These are phyloP conservation scores for Dolichopus griseipennis DNA, from an alignment of 2,888 invertebrate genomes.

Conservation along the genomic window DNA sequence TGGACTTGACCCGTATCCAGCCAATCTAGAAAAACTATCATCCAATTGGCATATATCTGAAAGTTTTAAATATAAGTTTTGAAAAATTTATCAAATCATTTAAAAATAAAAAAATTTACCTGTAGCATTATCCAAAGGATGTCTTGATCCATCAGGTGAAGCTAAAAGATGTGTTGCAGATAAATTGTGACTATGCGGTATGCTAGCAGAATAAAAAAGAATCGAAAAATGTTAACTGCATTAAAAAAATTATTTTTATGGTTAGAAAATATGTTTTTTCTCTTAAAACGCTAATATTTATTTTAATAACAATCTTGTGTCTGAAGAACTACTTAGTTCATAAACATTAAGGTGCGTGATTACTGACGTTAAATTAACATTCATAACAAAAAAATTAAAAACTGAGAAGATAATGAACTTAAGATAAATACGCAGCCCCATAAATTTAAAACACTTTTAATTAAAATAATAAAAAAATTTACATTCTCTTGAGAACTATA, in stretches of 20 bases:
- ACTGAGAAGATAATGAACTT: too few relatives aligned
- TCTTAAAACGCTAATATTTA: too few relatives aligned
- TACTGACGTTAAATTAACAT: too few relatives aligned
- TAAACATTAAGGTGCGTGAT: too few relatives aligned
- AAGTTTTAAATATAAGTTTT: not conserved
- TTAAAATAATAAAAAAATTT: too few relatives aligned
- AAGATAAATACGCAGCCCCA: too few relatives aligned
- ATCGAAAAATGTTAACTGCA: not conserved
- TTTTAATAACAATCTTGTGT: too few relatives aligned
- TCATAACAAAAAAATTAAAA: too few relatives aligned
- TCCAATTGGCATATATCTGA: conserved; percentile 37
- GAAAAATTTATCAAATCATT: not conserved
- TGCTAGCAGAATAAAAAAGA: conserved; percentile 44
- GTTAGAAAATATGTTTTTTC: conserved; percentile 8
- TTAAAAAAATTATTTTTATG: not conserved
- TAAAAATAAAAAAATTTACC: conserved; percentile 39
- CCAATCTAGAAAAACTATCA: conserved; percentile 38
- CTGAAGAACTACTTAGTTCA: too few relatives aligned
- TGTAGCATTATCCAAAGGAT: conserved; percentile 60
- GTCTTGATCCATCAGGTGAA: conserved; percentile 72
- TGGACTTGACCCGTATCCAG: conserved; percentile 39
- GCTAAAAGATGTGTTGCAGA: conserved; percentile 74
- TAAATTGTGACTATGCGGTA: conserved; percentile 70
- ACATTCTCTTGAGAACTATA: too few relatives aligned
- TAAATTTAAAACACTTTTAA: too few relatives aligned